phyloP scores from a whole-genome alignment of 2,113 vertebrate genomes.

The Chitala chitala region DNA sequence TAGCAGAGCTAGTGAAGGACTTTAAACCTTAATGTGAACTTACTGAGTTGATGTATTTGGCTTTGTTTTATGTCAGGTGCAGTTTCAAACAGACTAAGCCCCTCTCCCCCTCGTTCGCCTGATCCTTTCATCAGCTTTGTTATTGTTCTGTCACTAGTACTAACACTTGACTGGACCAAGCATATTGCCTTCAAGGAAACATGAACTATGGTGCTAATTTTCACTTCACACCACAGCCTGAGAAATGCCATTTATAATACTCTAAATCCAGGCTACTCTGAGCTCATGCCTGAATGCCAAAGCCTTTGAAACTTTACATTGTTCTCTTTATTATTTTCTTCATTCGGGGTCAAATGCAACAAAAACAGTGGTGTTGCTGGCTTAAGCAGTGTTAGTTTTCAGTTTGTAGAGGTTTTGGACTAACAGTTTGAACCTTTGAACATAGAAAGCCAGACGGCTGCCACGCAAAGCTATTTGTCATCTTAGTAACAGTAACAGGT shows the following conservation, averaged over 20 bases:
- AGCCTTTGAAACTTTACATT: neutral
- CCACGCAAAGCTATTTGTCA: neutral
- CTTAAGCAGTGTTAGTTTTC: neutral
- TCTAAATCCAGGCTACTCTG: neutral
- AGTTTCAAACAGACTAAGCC: neutral
- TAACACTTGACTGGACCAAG: neutral
- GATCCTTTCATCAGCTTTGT: neutral
- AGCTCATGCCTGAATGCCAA: neutral
- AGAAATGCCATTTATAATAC: neutral
- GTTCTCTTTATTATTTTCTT: constrained; percentile 7
- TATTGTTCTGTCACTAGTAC: neutral
- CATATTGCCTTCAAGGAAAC: neutral
- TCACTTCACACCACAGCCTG: neutral
- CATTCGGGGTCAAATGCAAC: neutral
- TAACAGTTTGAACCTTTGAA: neutral
- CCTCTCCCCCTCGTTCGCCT: neutral
- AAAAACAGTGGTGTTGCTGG: neutral
- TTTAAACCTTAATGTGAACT: too few species aligned
- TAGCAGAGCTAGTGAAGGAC: neutral
- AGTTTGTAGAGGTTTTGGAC: neutral
- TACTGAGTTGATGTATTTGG: too few species aligned
- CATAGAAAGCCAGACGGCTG: neutral
- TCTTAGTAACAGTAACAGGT: constrained; percentile 2
- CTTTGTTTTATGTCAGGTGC: neutral
- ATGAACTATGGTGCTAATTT: neutral